Evolutionary conservation across 2,113 vertebrate species (phyloP), one percentile per base, ranked within the genome.

Genomic region (Cyanocitta stelleri): DNA sequence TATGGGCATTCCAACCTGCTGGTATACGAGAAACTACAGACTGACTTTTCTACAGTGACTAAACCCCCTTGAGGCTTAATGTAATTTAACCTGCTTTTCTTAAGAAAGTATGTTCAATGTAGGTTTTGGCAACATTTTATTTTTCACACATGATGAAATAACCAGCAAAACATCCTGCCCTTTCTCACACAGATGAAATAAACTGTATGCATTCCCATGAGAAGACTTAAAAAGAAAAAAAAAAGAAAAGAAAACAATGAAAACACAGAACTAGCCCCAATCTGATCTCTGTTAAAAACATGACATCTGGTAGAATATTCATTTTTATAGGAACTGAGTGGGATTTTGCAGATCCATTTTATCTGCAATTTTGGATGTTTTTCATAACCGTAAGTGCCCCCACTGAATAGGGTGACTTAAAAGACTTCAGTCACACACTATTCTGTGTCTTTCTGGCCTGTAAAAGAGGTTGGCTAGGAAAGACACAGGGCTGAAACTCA

Each of bases 111-210:
- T 66, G 63, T 51, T 91, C 61, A 55, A 1, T 74, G 74, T 85
- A 91, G 55, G 85, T 75, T 93, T 95, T 87, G 93, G 88, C 93
- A 95, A 82, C 32, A 59, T 89, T 72, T 90, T 88, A 13, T 91
- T 96, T 93, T 95, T 89, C 76, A 93, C 67, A 79, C 15, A 79
- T 68, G 83, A 85, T 79, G 82, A 80, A 88, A 85, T 95, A 91
- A 93, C 90, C 85, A 95, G 64, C 48, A 90, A 95, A 96, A 94
- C 93, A 96, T 95, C 96, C 96, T 96, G 90, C 49, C 52, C 26
- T 88, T 78, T 93, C 52, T 90, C 69, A 90, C 32, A 93, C 61
- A 87, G 83, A 89, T 78, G 76, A 88, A 95, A 78, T 46, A 86
- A 92, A 54, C 16, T 3, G 19, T 41, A 74, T 16, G 29, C 44